Evolutionary conservation across 2,797 vertebrate genomes (phyloP), one percentile per base, ranked within the genome.

Genomic region (Sebastes alutus): DNA sequence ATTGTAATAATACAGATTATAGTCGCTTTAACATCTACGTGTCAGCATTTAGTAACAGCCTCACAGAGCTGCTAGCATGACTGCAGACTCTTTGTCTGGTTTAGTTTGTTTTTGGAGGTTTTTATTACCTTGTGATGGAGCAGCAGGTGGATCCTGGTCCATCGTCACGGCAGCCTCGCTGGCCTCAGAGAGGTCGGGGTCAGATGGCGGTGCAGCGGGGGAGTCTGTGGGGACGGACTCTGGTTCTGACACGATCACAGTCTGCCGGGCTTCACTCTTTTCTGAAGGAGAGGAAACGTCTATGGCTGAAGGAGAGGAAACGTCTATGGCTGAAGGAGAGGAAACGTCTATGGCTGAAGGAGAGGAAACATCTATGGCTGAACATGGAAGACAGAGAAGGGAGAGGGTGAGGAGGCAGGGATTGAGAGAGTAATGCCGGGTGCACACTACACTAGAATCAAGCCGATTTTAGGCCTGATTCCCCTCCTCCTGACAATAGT

Each of bases 71-170:
- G 13, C 58, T 6, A 35, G 42, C 29, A 25, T 25, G 6, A 22
- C 20, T 1, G n/a, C 0, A 61, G 38, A 16, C 16, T 8, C 27
- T 7, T 20, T 29, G 23, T 18, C 33, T 16, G 2, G 35, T 27
- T n/a, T n/a, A 22, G 27, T 27, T 25, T 7, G 38, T 22, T 32
- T 68, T 49, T 63, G 0, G 0, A 73, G 4, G 7, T 33, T 79
- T 75, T 27, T 13, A 14, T 86, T 75, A 94, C 92, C 90, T 87
- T 72, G 55, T 11, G 82, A 71, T 14, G n/a, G 70, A 49, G 83
- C 71, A 69, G 77, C 82, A 66, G 84, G 58, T 33, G 72, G 1
- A 2, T 77, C 80, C 65, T 82, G 66, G 0, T 82, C 66, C 52
- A n/a, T 4, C 1, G 5, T 65, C 70, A 32, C 75, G 8, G 73